Conservation (phyloP, 2,113 vertebrate species). For the Syrrhaptes paradoxus region DNA sequence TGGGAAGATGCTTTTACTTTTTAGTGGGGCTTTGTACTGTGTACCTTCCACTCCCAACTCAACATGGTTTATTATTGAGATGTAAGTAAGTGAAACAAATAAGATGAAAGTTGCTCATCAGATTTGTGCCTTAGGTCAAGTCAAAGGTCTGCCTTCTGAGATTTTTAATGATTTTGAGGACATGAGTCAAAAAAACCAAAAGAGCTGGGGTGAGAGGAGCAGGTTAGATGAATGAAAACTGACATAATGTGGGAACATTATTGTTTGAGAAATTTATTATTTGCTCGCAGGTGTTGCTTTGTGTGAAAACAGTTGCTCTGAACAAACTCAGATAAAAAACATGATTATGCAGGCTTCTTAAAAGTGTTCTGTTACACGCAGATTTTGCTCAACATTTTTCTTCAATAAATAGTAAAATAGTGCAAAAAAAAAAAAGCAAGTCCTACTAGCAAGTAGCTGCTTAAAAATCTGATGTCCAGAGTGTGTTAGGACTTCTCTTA, state of each 20-base stretch:
- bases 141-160: neutral
- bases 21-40: neutral
- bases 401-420: neutral
- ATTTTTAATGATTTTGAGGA: neutral
- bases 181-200: neutral
- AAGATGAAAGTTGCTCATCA: accelerated
- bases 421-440: neutral
- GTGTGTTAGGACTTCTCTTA: neutral
- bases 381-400: neutral
- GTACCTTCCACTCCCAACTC: accelerated
- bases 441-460: neutral
- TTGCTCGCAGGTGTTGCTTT: neutral
- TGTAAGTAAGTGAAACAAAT: too few species aligned
- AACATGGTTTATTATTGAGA: too few species aligned
- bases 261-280: neutral
- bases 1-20: neutral
- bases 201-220: too few species aligned
- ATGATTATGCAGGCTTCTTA: neutral
- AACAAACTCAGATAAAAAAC: neutral
- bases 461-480: neutral
- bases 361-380: accelerated
- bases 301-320: neutral
- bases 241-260: neutral
- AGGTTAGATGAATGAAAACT: neutral
- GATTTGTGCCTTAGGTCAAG: neutral